Percentiles rank a stretch among this genome's conserved stretches.
These are phyloP conservation scores for Leptinotarsa lineolata DNA, from an alignment of 1,140 invertebrate genomes.

Conservation along the genomic window DNA sequence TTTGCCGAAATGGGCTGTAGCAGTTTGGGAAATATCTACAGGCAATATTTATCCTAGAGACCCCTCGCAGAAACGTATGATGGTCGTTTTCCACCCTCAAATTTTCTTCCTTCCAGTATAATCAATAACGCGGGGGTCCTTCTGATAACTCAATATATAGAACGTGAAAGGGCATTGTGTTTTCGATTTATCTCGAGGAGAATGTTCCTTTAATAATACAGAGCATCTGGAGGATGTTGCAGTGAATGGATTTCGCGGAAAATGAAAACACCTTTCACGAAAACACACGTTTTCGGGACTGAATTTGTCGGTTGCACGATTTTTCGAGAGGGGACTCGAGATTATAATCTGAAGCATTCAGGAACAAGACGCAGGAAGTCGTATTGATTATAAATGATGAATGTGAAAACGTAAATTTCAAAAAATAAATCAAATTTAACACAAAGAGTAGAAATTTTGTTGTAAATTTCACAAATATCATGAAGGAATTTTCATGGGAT, in stretches of 20 bases:
- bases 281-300: not conserved
- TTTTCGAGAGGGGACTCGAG: no score
- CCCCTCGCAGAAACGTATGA: slow-evolving; percentile 19
- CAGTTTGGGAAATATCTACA: slow-evolving; percentile 19
- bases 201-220: not conserved
- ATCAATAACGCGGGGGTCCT: slow-evolving; percentile 19
- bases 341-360: no score
- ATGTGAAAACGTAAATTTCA: no score
- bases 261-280: not conserved
- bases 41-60: slow-evolving; percentile 19
- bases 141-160: slow-evolving; percentile 9
- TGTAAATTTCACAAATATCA: no score
- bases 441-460: no score
- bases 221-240: not conserved
- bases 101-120: slow-evolving; percentile 15
- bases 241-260: not conserved
- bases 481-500: no score
- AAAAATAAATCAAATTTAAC: no score
- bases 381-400: no score
- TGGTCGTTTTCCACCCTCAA: slow-evolving; percentile 13
- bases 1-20: slow-evolving; percentile 13
- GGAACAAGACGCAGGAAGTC: no score
- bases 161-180: slow-evolving; percentile 3
- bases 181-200: not conserved
- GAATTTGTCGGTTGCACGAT: no score